These are phyloP conservation scores for Scopus umbretta DNA, from an alignment of 2,113 vertebrate genomes.

Conservation along the genomic window DNA sequence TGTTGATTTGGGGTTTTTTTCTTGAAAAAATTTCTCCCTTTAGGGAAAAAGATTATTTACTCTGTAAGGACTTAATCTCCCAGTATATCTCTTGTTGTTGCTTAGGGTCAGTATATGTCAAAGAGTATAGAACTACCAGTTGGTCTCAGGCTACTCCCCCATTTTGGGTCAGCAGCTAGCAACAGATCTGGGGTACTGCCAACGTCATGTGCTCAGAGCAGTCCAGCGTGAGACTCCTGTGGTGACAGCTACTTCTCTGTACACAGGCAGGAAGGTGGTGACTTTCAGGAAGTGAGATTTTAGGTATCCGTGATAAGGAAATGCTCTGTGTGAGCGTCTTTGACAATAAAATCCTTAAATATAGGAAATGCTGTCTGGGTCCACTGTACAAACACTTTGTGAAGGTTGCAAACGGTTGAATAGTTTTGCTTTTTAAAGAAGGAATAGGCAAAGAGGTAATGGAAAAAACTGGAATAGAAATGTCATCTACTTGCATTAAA, in stretches of 20 bases:
- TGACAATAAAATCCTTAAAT: constrained; percentile 16
- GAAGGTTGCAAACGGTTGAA: background rate
- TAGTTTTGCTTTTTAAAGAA: background rate
- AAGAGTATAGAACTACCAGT: background rate
- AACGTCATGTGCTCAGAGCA: background rate
- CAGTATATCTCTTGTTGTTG: background rate
- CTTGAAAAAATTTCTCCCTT: background rate
- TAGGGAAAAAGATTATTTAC: background rate
- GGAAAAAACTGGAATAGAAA: background rate
- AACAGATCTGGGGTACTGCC: background rate
- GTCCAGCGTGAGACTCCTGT: background rate
- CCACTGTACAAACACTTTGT: background rate
- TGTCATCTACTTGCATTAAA: background rate
- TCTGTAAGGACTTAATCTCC: background rate
- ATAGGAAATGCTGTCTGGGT: background rate
- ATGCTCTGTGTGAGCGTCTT: background rate
- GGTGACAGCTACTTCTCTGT: background rate
- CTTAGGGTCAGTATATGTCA: background rate
- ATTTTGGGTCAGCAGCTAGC: background rate
- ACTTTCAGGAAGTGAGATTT: background rate
- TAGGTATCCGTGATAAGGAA: background rate
- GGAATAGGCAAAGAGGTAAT: background rate
- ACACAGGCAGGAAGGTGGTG: background rate
- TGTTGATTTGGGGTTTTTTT: background rate
- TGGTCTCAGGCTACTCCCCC: background rate